These are phyloP conservation scores for Eleginops maclovinus DNA, from an alignment of 2,113 vertebrate genomes.

Conservation along the genomic window DNA sequence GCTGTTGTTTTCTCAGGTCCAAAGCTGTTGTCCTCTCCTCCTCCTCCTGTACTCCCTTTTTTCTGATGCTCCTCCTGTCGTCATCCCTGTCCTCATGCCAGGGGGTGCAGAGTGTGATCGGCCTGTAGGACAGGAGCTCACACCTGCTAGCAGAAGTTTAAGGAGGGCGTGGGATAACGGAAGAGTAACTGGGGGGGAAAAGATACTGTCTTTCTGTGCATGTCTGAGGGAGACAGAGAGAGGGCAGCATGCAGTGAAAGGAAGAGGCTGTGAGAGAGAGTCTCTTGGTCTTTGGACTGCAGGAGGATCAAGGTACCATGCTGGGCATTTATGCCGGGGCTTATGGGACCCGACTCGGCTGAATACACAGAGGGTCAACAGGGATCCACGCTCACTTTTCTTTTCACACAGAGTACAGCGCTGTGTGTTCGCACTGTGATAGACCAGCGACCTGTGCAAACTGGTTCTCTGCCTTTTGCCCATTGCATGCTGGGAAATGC, in stretches of 20 bases:
- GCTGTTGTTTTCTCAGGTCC: constrained; percentile 86
- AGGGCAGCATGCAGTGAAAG: constrained; percentile 65
- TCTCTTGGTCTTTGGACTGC: constrained; percentile 56
- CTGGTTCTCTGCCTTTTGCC: constrained; percentile 39
- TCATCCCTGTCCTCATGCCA: constrained; percentile 41
- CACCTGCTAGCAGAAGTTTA: constrained; percentile 75
- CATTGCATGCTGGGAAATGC: constrained; percentile 36
- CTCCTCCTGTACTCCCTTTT: constrained; percentile 58
- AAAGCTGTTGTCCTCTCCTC: constrained; percentile 60
- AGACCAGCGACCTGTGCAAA: constrained; percentile 51
- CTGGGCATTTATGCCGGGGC: constrained; percentile 73
- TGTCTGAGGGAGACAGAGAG: constrained; percentile 29
- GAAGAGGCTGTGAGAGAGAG: constrained; percentile 65
- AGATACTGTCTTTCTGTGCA: constrained; percentile 49
- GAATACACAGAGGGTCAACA: constrained; percentile 65
- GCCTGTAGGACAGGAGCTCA: constrained; percentile 41
- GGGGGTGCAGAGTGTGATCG: constrained; percentile 1
- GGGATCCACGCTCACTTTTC: constrained; percentile 71
- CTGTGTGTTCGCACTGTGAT: constrained; percentile 46
- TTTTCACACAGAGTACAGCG: constrained; percentile 47
- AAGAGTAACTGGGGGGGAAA: constrained; percentile 46
- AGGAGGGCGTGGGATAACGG: constrained; percentile 50
- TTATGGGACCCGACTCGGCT: constrained; percentile 67
- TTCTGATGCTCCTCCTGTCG: constrained; percentile 52
- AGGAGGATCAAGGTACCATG: constrained; percentile 64